These are phyloP conservation scores for Caprella mutica DNA, from an alignment of 2,888 invertebrate species.

Conservation along the genomic window DNA sequence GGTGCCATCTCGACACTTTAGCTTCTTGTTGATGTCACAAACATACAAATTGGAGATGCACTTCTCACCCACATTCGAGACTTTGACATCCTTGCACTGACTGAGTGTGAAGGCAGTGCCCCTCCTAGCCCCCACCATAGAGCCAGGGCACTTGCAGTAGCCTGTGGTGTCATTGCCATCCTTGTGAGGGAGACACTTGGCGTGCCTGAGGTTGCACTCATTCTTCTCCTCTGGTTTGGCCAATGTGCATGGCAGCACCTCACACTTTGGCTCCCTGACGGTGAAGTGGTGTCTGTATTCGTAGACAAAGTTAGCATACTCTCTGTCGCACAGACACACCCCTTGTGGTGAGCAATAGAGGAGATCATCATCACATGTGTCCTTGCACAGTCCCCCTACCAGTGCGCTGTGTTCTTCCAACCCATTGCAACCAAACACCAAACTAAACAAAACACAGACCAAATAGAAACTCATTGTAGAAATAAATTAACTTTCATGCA, in stretches of 20 bases:
- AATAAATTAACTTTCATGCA: no score
- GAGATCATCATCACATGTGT: neutral
- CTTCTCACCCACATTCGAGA: conserved; percentile 1
- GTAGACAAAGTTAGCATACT: conserved; percentile 6
- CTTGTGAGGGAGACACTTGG: neutral
- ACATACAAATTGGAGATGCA: conserved; percentile 7
- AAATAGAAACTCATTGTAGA: no score
- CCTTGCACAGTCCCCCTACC: neutral
- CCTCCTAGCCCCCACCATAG: neutral
- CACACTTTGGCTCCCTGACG: conserved; percentile 7
- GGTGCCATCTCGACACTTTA: conserved; percentile 6
- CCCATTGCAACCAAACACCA: no score
- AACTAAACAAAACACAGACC: no score
- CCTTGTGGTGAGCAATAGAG: conserved; percentile 3
- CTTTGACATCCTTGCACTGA: conserved; percentile 1
- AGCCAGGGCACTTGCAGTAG: conserved; percentile 7
- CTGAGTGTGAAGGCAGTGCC: conserved; percentile 8
- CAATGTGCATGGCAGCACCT: conserved; percentile 6
- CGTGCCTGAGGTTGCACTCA: conserved; percentile 3
- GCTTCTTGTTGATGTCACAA: conserved; percentile 6
- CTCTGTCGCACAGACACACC: neutral
- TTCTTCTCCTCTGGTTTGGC: conserved; percentile 1
- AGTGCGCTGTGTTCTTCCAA: conserved; percentile 1
- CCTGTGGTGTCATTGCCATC: conserved; percentile 2
- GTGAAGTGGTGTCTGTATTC: conserved; percentile 10